Evolutionary conservation across 2,888 invertebrate species (phyloP).

Genomic region (Cynaeus angustus): DNA sequence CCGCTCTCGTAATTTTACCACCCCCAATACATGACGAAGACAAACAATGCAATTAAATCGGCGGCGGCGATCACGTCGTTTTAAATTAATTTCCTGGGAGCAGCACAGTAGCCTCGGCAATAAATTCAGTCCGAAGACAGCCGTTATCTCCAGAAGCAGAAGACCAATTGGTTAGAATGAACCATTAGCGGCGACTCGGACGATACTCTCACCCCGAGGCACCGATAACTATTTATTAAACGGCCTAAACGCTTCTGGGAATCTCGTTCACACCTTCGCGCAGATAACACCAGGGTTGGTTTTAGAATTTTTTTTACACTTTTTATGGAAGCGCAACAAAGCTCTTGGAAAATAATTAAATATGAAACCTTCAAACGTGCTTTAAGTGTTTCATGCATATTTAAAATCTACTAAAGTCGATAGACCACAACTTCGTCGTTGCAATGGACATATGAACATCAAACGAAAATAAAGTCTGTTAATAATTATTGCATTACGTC

Average conservation of each 20-base stretch:
- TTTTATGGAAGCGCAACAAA: conserved; percentile 3
- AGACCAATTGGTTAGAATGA: conserved; percentile 64
- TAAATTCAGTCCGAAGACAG: conserved; percentile 59
- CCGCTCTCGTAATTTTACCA: background rate
- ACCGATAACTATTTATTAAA: conserved; percentile 58
- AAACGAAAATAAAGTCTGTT: conserved; percentile 42
- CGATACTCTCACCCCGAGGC: conserved; percentile 46
- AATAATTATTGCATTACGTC: conserved; percentile 33
- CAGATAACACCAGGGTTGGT: conserved; percentile 25
- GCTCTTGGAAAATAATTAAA: conserved; percentile 44
- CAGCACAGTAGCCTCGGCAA: conserved; percentile 59
- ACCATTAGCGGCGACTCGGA: conserved; percentile 61
- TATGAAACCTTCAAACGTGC: conserved; percentile 59
- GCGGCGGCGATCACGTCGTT: conserved; percentile 47
- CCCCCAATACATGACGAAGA: conserved; percentile 38
- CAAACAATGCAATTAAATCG: conserved; percentile 43
- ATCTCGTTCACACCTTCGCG: conserved; percentile 58
- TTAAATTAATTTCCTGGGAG: conserved; percentile 35
- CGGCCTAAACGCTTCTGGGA: conserved; percentile 56
- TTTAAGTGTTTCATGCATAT: conserved; percentile 59
- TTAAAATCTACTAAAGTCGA: conserved; percentile 60
- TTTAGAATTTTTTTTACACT: conserved; percentile 40
- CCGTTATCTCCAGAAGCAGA: conserved; percentile 52
- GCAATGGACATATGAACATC: too few relatives aligned
- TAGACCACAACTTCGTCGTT: conserved; percentile 36